Evolutionary conservation across 2,888 invertebrate species (phyloP).

Genomic region (Glyphotaelius pellucidus): DNA sequence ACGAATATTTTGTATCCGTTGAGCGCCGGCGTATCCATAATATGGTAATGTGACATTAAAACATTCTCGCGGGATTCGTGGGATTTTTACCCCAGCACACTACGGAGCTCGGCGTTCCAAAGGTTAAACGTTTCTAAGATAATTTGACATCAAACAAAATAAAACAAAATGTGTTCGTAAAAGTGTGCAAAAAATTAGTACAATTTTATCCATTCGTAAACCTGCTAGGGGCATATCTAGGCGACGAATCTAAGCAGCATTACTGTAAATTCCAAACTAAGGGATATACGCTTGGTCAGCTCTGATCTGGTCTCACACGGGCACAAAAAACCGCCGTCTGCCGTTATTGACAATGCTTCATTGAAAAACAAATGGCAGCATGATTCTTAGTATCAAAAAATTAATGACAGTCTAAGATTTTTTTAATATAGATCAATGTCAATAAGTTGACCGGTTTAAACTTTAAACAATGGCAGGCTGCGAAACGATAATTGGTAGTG

Average conservation of each 20-base stretch:
- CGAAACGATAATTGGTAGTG: not conserved
- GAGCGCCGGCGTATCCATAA: no score
- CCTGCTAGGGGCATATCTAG: not conserved
- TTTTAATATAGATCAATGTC: not conserved
- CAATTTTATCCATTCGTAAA: not conserved
- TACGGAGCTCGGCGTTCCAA: no score
- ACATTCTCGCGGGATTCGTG: no score
- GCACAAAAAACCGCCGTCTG: not conserved
- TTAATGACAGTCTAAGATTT: not conserved
- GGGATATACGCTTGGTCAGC: not conserved
- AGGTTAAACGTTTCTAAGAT: not conserved
- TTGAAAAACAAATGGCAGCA: not conserved
- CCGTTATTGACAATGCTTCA: not conserved
- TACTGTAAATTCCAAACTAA: not conserved
- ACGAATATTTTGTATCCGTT: no score
- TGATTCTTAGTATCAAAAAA: not conserved
- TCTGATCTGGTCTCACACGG: not conserved
- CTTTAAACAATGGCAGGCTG: not conserved
- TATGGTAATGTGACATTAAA: no score
- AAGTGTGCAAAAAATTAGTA: not conserved
- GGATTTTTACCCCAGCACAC: no score
- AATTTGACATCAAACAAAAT: not conserved
- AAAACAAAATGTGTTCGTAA: not conserved
- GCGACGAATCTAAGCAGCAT: not conserved
- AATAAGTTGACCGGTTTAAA: not conserved